A percentile compares a stretch with the other conserved stretches of the same genome.
phyloP scores from a whole-genome alignment of 2,113 vertebrate genomes.

The Calidris pugnax region DNA sequence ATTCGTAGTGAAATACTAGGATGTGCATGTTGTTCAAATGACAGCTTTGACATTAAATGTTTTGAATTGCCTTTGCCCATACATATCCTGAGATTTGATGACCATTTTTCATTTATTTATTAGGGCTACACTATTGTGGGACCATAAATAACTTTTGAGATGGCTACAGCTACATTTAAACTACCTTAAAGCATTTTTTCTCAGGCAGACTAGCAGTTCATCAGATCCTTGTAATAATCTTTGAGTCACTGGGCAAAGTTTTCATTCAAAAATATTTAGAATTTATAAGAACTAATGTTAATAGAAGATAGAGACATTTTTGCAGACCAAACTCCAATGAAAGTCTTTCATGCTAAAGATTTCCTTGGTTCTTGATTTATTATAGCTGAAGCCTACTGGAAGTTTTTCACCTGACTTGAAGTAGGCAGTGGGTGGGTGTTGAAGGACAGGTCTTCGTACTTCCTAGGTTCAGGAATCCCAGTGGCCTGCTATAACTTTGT shows the following conservation, averaged over 20 bases:
- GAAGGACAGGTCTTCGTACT: background rate
- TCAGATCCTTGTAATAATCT: background rate
- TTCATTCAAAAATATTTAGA: background rate
- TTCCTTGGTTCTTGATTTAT: background rate
- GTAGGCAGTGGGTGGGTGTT: background rate
- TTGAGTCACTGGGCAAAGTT: background rate
- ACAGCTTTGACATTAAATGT: background rate
- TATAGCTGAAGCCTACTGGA: background rate
- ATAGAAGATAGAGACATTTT: background rate
- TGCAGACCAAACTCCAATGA: background rate
- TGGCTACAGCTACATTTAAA: background rate
- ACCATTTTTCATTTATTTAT: background rate
- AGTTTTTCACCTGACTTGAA: background rate
- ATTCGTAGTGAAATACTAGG: background rate
- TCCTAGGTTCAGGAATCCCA: background rate
- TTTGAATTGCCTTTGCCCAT: background rate
- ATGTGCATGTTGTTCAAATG: background rate
- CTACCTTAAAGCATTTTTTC: background rate
- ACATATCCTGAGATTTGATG: background rate
- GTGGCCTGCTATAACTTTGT: background rate
- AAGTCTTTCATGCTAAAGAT: background rate
- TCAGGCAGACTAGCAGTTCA: background rate
- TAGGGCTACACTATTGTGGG: background rate
- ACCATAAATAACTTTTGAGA: background rate
- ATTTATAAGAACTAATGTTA: fast-evolving